Percentiles rank a stretch among this genome's conserved stretches.
Conservation (phyloP, 2,797 vertebrate genomes). For the Cryptoprocta ferox region DNA sequence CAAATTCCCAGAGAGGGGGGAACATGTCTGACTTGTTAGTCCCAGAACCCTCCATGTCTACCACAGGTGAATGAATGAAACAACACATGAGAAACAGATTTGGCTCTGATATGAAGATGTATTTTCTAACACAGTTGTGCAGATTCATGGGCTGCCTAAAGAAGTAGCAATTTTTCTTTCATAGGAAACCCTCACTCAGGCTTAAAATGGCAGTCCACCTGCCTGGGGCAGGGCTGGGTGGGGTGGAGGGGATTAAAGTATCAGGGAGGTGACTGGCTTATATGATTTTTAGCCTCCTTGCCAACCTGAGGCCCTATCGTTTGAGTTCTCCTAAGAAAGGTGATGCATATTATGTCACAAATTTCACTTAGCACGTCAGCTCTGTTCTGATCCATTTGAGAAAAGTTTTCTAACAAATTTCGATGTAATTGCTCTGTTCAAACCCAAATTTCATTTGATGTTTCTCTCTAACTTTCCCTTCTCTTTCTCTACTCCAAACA, state of each 20-base stretch:
- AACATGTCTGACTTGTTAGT: not conserved
- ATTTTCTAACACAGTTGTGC: not conserved
- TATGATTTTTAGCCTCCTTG: not conserved
- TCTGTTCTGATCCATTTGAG: constrained; percentile 32
- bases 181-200: not conserved
- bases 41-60: not conserved
- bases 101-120: not conserved
- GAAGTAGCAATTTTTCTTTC: not conserved
- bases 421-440: not conserved
- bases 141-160: not conserved
- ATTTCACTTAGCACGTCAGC: not conserved
- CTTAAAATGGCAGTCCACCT: not conserved
- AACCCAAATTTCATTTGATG: constrained; percentile 42
- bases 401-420: constrained; percentile 42
- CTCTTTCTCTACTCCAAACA: not conserved
- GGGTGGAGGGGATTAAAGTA: not conserved
- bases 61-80: not conserved
- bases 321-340: constrained; percentile 4
- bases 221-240: not conserved
- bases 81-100: not conserved
- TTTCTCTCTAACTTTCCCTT: not conserved
- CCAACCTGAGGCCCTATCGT: not conserved
- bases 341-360: not conserved
- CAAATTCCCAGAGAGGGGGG: not conserved
- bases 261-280: not conserved